Percentiles rank a stretch among this genome's conserved stretches.
These are phyloP conservation scores for Drosophila guanche DNA, from an alignment of 1,140 invertebrate genomes.

Conservation along the genomic window DNA sequence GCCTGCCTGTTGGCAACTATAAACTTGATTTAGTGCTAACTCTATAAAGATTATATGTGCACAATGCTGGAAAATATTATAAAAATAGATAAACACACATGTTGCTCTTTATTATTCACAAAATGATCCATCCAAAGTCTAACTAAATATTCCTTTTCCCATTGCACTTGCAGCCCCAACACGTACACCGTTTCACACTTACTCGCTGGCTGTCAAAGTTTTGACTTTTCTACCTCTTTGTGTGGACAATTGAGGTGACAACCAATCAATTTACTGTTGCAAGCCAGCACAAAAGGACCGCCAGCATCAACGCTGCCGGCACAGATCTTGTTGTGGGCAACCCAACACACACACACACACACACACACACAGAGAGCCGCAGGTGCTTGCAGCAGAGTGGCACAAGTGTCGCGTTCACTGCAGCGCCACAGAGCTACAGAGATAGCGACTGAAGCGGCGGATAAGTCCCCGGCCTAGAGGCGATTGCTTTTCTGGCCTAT, in stretches of 20 bases:
- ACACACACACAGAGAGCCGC: conserved; percentile 2
- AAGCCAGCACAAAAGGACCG: background rate
- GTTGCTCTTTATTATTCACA: background rate
- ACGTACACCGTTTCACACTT: background rate
- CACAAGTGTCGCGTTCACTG: conserved; percentile 1
- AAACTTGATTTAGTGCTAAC: background rate
- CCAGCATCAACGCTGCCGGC: background rate
- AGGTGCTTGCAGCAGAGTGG: conserved; percentile 3
- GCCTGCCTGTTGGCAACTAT: background rate
- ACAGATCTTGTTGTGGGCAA: background rate
- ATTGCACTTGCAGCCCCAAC: too few relatives aligned
- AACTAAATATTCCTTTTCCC: too few relatives aligned
- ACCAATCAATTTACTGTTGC: conserved; percentile 8
- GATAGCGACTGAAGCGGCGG: background rate
- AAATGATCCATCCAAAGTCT: too few relatives aligned
- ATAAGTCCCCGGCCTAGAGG: conserved; percentile 5
- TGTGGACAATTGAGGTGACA: background rate
- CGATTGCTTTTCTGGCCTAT: conserved; percentile 8
- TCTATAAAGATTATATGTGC: conserved; percentile 6
- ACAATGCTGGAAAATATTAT: conserved; percentile 24
- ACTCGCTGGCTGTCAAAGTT: too few relatives aligned
- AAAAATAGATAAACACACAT: conserved; percentile 28
- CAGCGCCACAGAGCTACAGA: too few relatives aligned
- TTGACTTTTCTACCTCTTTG: background rate
- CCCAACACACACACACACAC: background rate